Conservation (phyloP, 2,113 vertebrate genomes). For the Platichthys flesus region DNA sequence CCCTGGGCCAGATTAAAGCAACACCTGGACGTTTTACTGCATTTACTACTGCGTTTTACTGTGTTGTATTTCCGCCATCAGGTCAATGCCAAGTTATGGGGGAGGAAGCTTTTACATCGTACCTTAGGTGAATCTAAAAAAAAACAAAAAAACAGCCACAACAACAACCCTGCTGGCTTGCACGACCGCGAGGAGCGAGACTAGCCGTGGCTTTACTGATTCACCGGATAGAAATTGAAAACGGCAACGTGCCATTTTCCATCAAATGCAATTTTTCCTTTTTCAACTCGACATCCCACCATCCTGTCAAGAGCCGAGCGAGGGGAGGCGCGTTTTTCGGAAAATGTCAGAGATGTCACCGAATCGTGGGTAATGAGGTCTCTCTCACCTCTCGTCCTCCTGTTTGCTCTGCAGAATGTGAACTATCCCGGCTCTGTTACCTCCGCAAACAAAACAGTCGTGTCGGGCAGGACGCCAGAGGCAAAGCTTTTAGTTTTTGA, state of each 20-base stretch:
- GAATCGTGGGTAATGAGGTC: conserved; percentile 28
- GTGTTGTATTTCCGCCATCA: conserved; percentile 38
- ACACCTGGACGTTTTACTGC: conserved; percentile 59
- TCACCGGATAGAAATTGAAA: not conserved
- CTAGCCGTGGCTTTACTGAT: not conserved
- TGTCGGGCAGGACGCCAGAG: not conserved
- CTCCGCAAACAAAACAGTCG: conserved; percentile 7
- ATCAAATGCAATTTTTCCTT: conserved; percentile 3
- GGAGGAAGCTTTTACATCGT: conserved; percentile 6
- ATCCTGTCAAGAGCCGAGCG: conserved; percentile 1
- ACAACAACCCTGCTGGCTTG: not conserved
- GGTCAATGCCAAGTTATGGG: conserved; percentile 18
- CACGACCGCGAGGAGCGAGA: not conserved
- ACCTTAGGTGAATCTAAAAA: conserved; percentile 8
- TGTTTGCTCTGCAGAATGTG: not conserved
- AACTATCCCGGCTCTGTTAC: conserved; percentile 9
- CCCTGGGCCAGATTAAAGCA: conserved; percentile 35
- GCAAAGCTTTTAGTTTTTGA: too few species aligned
- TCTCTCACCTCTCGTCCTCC: conserved; percentile 2
- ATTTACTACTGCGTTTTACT: conserved; percentile 39
- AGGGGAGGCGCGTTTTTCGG: not conserved
- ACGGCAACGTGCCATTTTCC: conserved; percentile 5
- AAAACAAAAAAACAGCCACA: not conserved
- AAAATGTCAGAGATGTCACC: conserved; percentile 36
- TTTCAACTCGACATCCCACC: conserved; percentile 6